phyloP scores from a whole-genome alignment of 2,797 vertebrate species.

The Catostomus latipinnis region DNA sequence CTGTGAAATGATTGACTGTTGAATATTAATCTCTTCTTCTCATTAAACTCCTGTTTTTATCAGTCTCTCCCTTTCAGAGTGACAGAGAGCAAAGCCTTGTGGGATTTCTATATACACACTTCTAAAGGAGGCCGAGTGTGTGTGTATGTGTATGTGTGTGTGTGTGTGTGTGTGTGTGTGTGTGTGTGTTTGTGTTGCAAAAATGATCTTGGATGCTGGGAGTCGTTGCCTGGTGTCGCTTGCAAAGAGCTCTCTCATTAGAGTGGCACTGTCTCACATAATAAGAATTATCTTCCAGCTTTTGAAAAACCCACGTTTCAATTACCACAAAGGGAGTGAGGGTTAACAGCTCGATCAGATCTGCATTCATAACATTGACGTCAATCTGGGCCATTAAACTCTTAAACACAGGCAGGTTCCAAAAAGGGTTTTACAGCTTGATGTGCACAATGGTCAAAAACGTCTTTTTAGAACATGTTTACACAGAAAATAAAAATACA shows the following conservation, averaged over 20 bases:
- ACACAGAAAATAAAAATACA: too few species aligned
- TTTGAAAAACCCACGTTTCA: conserved; percentile 41
- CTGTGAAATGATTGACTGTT: conserved; percentile 24
- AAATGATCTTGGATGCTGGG: conserved; percentile 14
- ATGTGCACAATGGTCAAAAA: too few species aligned
- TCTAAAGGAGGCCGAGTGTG: conserved; percentile 1
- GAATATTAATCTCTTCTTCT: conserved; percentile 37
- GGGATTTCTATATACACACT: conserved; percentile 16
- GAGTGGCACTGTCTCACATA: conserved; percentile 38
- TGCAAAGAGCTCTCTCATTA: conserved; percentile 33
- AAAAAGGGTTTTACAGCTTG: conserved; percentile 5
- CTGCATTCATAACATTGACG: conserved; percentile 13
- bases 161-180: not conserved
- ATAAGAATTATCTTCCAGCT: conserved; percentile 38
- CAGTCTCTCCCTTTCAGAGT: not conserved
- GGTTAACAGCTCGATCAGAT: conserved; percentile 33
- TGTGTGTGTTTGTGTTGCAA: not conserved
- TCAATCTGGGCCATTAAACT: conserved; percentile 4
- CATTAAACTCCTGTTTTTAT: conserved; percentile 32
- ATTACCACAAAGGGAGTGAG: conserved; percentile 28
- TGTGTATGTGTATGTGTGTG: not conserved
- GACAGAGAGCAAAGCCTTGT: conserved; percentile 27
- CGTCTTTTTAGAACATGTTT: too few species aligned
- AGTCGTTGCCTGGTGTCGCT: conserved; percentile 27
- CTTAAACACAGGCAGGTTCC: conserved; percentile 17